Base-by-base conservation (phyloP, 2,888 invertebrate species). In the Oscheius onirici region DNA sequence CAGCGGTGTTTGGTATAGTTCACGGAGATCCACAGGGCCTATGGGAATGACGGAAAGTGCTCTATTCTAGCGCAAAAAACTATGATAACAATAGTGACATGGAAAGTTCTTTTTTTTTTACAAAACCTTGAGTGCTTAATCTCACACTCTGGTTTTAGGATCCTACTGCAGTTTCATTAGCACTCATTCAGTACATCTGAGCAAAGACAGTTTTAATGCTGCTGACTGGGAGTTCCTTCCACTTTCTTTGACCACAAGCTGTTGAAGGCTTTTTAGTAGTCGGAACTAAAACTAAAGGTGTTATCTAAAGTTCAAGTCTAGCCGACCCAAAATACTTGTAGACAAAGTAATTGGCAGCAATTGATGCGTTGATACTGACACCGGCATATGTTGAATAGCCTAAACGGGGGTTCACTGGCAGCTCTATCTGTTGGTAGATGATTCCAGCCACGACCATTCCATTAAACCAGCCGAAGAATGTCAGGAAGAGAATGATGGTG, bases 391-490 rank as follows among this genome's bases (percentile, higher is more conserved):
- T 26, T 11, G 28, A 22, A 15, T 43, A 44, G 1, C 60, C 44
- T 15, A 41, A 15, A 20, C 41, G 40, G 22, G 17, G 40, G n/a
- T 43, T 60, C 20, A n/a, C 60, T 60, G 26, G 28, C 0, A 34
- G 8, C 13, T 20, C 28, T 26, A 6, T 44, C 20, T 24, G 10
- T 3, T 24, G 13, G n/a, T 0, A 24, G 34, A 49, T 49, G 10
- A 61, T 13, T 2, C n/a, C 43, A 2, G 26, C 46, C 5, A 63
- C 24, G 2, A 17, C 15, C 63, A 63, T 63, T 28, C 44, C 46
- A 13, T 6, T 17, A 49, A 63, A 63, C 63, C 63, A 63, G 26
- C 63, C 63, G 49, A 63, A 63, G 28, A 63, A 28, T 15, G 46
- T 49, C 28, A 63, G n/a, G 28, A 24, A 49, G 46, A 63, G 49